Evolutionary conservation across 2,113 vertebrate species (phyloP).

Genomic region (Pithys albifrons): DNA sequence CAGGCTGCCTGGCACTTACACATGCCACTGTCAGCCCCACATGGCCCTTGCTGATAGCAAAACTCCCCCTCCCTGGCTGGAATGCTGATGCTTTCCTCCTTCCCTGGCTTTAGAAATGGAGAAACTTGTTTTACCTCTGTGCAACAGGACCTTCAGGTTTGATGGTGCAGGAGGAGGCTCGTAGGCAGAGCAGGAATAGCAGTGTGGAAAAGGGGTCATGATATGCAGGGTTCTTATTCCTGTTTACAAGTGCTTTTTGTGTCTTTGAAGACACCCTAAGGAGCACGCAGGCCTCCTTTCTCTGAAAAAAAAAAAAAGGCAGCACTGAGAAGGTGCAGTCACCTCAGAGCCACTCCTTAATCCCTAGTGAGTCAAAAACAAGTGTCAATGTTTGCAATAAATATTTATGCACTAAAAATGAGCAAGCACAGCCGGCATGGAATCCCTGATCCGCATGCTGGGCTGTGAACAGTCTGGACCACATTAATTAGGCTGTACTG

Average conservation of each 20-base stretch:
- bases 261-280: background rate
- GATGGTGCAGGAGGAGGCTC: background rate
- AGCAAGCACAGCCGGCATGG: background rate
- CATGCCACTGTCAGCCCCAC: background rate
- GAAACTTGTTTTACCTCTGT: background rate
- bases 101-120: background rate
- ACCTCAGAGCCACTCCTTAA: background rate
- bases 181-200: background rate
- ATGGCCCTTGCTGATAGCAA: background rate
- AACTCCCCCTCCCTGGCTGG: background rate
- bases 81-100: accelerated
- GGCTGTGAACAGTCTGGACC: background rate
- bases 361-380: background rate
- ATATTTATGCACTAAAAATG: background rate
- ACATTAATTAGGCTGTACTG: background rate
- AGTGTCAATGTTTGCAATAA: background rate
- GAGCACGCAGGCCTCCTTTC: background rate
- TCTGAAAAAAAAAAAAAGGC: background rate
- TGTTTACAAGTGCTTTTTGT: background rate
- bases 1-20: background rate
- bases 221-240: background rate
- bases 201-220: background rate
- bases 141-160: slow-evolving; percentile 13
- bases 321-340: background rate
- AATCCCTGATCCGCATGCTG: background rate